Percentiles rank a stretch among this genome's conserved stretches.
Evolutionary conservation across 2,888 invertebrate genomes (phyloP).

Genomic region (Eristalis pertinax): DNA sequence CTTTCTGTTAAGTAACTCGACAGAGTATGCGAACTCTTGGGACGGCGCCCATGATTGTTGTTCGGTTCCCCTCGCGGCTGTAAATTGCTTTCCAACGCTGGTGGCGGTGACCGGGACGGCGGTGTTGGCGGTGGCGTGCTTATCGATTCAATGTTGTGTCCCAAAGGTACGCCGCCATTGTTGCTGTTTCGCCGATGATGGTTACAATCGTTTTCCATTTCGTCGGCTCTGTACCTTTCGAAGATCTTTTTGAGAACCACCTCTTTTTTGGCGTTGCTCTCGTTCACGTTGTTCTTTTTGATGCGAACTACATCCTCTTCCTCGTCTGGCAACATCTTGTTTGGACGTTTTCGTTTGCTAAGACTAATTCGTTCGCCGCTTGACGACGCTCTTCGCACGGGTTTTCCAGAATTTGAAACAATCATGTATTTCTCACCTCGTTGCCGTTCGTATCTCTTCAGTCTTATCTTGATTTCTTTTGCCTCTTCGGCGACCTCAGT

Average conservation of each 20-base stretch:
- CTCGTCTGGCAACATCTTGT: background rate
- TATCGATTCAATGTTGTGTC: slow-evolving; percentile 50
- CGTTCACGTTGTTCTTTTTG: background rate
- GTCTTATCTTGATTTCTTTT: slow-evolving; percentile 30
- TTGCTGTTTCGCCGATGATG: background rate
- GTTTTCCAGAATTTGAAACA: slow-evolving; percentile 18
- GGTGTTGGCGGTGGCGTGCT: slow-evolving; percentile 60
- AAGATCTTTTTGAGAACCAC: slow-evolving; percentile 29
- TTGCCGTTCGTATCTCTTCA: slow-evolving; percentile 23
- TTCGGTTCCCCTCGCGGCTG: background rate
- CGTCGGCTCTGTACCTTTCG: slow-evolving; percentile 13
- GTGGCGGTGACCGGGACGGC: slow-evolving; percentile 24
- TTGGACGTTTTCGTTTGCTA: background rate
- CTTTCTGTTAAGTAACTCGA: background rate
- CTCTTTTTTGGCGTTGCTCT: slow-evolving; percentile 23
- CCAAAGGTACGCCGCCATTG: background rate
- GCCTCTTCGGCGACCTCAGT: background rate
- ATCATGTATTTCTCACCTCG: slow-evolving; percentile 16
- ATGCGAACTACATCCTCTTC: background rate
- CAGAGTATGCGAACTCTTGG: background rate
- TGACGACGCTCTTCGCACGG: background rate
- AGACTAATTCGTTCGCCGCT: background rate
- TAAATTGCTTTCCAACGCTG: slow-evolving; percentile 4
- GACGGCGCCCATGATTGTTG: background rate
- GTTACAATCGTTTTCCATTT: background rate